Evolutionary conservation across 1,140 invertebrate species (phyloP), one percentile per base, ranked within the genome.

Genomic region (Colletes latitarsis): DNA sequence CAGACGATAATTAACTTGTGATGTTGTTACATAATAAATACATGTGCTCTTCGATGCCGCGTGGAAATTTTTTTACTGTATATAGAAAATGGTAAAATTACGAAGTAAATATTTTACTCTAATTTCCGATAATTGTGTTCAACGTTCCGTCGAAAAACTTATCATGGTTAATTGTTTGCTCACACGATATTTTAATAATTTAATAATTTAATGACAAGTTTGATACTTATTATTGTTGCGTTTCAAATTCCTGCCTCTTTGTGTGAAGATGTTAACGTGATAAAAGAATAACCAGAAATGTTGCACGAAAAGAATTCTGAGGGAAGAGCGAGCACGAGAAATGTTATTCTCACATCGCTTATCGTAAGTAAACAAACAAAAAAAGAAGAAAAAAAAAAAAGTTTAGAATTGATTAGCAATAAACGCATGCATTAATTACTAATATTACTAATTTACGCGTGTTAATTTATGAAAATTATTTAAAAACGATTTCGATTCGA

Each of bases 291-390:
- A 19, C 6, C 43, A 46, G n/a, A 82, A 6, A 85, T 85, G 84
- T 60, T 82, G 30, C 60, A 67, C 19, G 21, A 77, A 3, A 30
- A 73, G 30, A 55, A 67, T 39, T 10, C 77, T 30, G 6, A 3
- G 5, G 1, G 14, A 0, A 66, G 6, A 15, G 12, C 30, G 2
- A 21, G 14, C 0, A 46, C 30, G 9, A 74, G 58, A 69, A 79
- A 89, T 77, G 12, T 89, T 10, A 69, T 92, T 19, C 14, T 88
- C n/a, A 82, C 89, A 5, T 89, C 90, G 3, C 39, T 91, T 15
- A 82, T 90, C 10, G 90, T 91, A 83, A 89, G 89, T 88, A 70
- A 78, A 63, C 4, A 21, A 41, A 30, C 30, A 30, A 30, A 30
- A 0, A 30, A 30, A 30, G 1, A 30, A 30, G 1, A 30, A 30